These are phyloP conservation scores for Alsophila aescularia DNA, from an alignment of 2,888 invertebrate species.

Conservation along the genomic window DNA sequence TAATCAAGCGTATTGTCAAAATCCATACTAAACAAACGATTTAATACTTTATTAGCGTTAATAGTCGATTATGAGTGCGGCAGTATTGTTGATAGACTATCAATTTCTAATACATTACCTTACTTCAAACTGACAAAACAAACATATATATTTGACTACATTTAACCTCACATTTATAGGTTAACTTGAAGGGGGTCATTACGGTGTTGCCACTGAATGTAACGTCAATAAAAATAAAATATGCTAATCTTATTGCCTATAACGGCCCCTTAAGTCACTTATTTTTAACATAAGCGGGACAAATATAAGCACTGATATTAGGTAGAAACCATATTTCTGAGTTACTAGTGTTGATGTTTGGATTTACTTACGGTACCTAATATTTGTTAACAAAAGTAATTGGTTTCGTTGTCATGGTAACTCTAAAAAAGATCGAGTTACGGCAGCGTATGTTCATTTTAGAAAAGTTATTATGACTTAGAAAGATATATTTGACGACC, in stretches of 20 bases:
- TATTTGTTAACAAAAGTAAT: slow-evolving; percentile 10
- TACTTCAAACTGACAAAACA: slow-evolving; percentile 1
- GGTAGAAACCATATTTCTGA: slow-evolving; percentile 24
- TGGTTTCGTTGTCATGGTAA: no score
- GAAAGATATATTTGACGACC: no score
- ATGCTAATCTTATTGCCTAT: slow-evolving; percentile 58
- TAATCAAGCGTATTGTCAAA: no score
- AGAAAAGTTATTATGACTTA: no score
- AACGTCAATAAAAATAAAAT: slow-evolving; percentile 64
- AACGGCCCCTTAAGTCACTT: slow-evolving; percentile 58
- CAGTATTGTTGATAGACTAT: no score
- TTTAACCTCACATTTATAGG: slow-evolving; percentile 44
- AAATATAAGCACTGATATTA: slow-evolving; percentile 35
- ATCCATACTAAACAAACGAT: no score
- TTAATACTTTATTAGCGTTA: no score
- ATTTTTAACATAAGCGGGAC: slow-evolving; percentile 53
- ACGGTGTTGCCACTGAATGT: slow-evolving; percentile 51
- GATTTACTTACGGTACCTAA: slow-evolving; percentile 5
- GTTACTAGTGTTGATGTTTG: slow-evolving; percentile 6
- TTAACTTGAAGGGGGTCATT: slow-evolving; percentile 58
- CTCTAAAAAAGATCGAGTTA: no score
- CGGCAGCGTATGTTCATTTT: no score
- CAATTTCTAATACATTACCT: no score
- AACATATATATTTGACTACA: not conserved
- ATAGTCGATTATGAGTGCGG: no score